A percentile compares a stretch with the other conserved stretches of the same genome.
These are phyloP conservation scores for Sandelia bainsii DNA, from an alignment of 2,797 vertebrate species.

Conservation along the genomic window DNA sequence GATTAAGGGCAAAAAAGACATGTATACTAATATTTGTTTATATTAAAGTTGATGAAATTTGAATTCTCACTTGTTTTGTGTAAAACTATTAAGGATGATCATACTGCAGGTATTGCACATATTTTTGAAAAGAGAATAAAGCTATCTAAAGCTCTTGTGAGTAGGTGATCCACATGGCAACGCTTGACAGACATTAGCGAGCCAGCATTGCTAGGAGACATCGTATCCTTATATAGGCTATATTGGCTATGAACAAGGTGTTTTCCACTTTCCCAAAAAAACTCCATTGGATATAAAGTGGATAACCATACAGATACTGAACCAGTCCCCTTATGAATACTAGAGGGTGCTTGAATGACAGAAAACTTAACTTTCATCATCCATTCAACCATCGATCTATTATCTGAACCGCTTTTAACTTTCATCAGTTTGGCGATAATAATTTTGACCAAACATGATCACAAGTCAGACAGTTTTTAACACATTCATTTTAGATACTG, in stretches of 20 bases:
- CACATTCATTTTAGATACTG: slow-evolving; percentile 1
- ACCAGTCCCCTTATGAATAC: neutral
- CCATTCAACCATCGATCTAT: too few species aligned
- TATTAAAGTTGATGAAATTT: slow-evolving; percentile 7
- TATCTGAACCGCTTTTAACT: too few species aligned
- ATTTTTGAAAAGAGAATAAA: slow-evolving; percentile 5
- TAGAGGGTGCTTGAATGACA: neutral
- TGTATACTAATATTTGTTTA: neutral
- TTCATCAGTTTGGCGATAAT: neutral
- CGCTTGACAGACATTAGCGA: slow-evolving; percentile 11
- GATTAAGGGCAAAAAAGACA: neutral
- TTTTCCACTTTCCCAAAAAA: neutral
- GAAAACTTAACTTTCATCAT: neutral
- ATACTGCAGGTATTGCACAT: neutral
- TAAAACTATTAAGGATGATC: neutral
- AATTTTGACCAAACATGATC: neutral
- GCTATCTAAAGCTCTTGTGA: neutral
- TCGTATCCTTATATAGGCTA: neutral
- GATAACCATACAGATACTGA: neutral
- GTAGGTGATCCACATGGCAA: neutral
- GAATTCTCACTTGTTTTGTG: neutral
- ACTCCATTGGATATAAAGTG: neutral
- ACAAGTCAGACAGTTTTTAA: neutral
- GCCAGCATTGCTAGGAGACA: neutral
- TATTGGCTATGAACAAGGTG: neutral